Percentiles rank a stretch among this genome's conserved stretches.
phyloP scores from a whole-genome alignment of 2,888 invertebrate species.

The Macrosoma leucophasiata region DNA sequence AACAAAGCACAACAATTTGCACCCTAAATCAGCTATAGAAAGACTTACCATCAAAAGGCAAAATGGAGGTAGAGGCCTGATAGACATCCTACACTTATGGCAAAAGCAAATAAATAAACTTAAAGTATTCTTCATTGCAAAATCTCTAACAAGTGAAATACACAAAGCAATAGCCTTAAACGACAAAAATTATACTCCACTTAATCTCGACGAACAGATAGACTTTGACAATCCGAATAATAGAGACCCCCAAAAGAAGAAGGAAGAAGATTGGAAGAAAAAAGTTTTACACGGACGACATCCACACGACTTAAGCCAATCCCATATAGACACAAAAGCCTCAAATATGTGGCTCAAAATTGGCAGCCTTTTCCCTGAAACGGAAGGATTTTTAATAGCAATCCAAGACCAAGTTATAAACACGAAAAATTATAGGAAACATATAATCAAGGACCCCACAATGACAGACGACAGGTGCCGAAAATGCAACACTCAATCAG shows the following conservation, averaged over 20 bases:
- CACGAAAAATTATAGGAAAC: constrained; percentile 5
- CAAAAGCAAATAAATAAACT: constrained; percentile 7
- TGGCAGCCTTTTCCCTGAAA: constrained; percentile 11
- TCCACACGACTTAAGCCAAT: constrained; percentile 15
- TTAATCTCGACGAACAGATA: constrained; percentile 1
- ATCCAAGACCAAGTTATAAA: constrained; percentile 7
- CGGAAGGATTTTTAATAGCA: constrained; percentile 6
- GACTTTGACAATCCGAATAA: not conserved
- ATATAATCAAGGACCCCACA: constrained; percentile 4
- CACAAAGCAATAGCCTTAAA: constrained; percentile 30
- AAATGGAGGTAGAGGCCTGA: constrained; percentile 11
- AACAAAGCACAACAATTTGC: not conserved
- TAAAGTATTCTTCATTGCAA: constrained; percentile 5
- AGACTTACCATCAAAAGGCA: not conserved
- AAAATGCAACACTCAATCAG: constrained; percentile 8
- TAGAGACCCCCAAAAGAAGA: not conserved
- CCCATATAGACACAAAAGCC: constrained; percentile 22
- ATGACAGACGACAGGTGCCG: constrained; percentile 6
- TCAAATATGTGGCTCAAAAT: constrained; percentile 16
- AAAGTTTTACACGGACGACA: constrained; percentile 9
- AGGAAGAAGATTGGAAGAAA: constrained; percentile 2
- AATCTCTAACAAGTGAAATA: constrained; percentile 1
- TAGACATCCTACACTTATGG: constrained; percentile 11
- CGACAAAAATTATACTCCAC: constrained; percentile 1
- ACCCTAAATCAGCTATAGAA: not conserved